Conservation (phyloP, 2,113 vertebrate genomes). For the Prionailurus viverrinus region DNA sequence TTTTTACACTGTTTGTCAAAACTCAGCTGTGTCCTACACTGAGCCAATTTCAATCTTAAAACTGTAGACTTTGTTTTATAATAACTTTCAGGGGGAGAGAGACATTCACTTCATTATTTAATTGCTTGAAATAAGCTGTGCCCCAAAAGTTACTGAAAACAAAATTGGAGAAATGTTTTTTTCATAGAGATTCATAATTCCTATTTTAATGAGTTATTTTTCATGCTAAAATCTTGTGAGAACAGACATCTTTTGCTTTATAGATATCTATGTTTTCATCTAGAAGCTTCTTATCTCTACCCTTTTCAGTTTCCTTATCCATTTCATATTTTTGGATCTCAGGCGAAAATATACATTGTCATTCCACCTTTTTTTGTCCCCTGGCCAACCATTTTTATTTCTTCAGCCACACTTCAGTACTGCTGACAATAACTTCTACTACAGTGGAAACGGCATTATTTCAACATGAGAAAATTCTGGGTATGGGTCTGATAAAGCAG, state of each 20-base stretch:
- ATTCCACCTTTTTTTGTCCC: background rate
- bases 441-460: background rate
- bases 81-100: background rate
- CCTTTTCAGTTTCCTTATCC: background rate
- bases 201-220: background rate
- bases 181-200: background rate
- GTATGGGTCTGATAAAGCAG: background rate
- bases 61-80: background rate
- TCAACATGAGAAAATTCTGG: background rate
- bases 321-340: background rate
- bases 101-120: background rate
- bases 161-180: background rate
- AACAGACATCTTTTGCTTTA: background rate
- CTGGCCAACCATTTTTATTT: background rate
- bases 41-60: background rate
- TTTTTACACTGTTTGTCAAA: background rate
- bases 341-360: background rate
- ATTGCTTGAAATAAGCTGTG: background rate
- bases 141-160: background rate
- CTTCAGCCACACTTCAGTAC: background rate
- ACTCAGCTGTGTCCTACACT: background rate
- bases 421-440: background rate
- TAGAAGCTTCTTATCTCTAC: background rate
- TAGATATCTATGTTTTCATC: background rate
- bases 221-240: background rate